Evolutionary conservation across 2,113 vertebrate genomes (phyloP), one percentile per base, ranked within the genome.

Genomic region (Grantiella picta): DNA sequence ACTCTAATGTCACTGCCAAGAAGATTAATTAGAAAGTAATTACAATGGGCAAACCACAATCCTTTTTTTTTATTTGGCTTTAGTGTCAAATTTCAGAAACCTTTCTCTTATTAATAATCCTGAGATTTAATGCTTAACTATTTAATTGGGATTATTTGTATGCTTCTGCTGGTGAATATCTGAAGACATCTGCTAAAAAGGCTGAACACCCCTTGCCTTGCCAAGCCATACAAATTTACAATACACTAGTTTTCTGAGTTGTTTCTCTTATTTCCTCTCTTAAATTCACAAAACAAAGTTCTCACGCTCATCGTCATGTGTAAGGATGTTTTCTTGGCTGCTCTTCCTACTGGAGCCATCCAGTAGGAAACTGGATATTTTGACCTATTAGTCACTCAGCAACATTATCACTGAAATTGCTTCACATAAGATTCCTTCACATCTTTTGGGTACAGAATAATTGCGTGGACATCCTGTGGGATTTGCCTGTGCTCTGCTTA

Each of bases 21-120:
- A 93, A 92, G 66, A 69, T 79, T 96, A 94, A 95, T 95, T 92
- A 38, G n/a, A 44, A 83, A 82, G 69, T 78, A 85, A 73, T 87
- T 80, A 68, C 21, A 61, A 54, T 82, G 42, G 90, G 40, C 17
- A 95, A 94, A 86, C 29, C 22, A 29, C 18, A 22, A 16, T 75
- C 25, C 20, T 42, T 72, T 76, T 45, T n/a, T 35, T 16, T 4
- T 16, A 88, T 73, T 76, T 59, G 3, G 85, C 75, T 92, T 83
- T 61, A 85, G 16, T 19, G 70, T 47, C n/a, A 40, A 47, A 72
- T 76, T 89, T 85, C 40, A 70, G 68, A 86, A 93, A 56, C 19
- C 15, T 50, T 33, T 23, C 22, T 64, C 87, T 78, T 53, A 54
- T 76, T 82, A 59, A n/a, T 77, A 29, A 18, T 17, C 8, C 23